Percentiles rank a stretch among this genome's conserved stretches.
Evolutionary conservation across 2,888 invertebrate species (phyloP).

Genomic region (Philopedon plagiatum): DNA sequence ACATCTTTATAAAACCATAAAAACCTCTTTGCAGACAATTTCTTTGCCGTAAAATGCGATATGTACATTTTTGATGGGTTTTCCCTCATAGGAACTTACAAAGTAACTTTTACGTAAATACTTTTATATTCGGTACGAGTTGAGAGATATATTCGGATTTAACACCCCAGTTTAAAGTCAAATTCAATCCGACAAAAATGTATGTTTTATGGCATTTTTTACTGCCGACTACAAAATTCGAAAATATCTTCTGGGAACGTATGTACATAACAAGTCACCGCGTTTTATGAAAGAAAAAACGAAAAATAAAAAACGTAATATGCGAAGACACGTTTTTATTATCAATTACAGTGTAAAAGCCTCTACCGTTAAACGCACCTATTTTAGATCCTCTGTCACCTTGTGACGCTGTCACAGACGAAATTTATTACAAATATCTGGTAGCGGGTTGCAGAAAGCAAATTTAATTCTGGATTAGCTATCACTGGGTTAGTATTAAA

Average conservation of each 20-base stretch:
- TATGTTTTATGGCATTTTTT: slow-evolving; percentile 20
- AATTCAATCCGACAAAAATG: slow-evolving; percentile 17
- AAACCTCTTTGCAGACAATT: background rate
- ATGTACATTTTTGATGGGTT: slow-evolving; percentile 4
- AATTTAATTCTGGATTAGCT: too few relatives aligned
- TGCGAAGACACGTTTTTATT: background rate
- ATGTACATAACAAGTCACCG: slow-evolving; percentile 5
- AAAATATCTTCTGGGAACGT: slow-evolving; percentile 12
- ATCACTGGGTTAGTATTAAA: too few relatives aligned
- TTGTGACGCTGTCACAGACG: too few relatives aligned
- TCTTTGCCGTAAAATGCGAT: background rate
- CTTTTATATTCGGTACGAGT: background rate
- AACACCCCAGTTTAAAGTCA: slow-evolving; percentile 11
- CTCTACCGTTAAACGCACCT: too few relatives aligned
- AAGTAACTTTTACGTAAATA: slow-evolving; percentile 12
- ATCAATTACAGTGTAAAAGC: slow-evolving; percentile 2
- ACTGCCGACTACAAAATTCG: slow-evolving; percentile 3
- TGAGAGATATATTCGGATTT: slow-evolving; percentile 12
- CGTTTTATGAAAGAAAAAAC: background rate
- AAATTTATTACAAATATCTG: too few relatives aligned
- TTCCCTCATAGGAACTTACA: background rate
- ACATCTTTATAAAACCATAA: background rate
- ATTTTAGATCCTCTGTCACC: too few relatives aligned
- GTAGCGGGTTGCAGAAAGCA: too few relatives aligned
- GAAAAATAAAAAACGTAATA: background rate